These are phyloP conservation scores for Hyles lineata DNA, from an alignment of 2,888 invertebrate genomes.

Conservation along the genomic window DNA sequence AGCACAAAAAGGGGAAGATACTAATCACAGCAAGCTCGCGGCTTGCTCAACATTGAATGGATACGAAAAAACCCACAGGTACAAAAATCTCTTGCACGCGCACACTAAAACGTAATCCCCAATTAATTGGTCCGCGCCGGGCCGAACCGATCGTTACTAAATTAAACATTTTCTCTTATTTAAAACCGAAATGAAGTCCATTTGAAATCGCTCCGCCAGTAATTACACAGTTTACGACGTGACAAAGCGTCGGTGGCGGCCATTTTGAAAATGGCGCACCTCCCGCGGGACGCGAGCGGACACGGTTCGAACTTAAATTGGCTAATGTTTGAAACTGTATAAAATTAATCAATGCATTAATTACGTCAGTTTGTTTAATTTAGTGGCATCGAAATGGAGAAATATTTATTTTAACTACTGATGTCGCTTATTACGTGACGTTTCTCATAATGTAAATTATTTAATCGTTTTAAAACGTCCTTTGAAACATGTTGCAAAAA, in stretches of 20 bases:
- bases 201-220: constrained; percentile 78
- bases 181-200: constrained; percentile 83
- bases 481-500: constrained; percentile 51
- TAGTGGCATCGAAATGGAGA: not conserved
- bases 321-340: constrained; percentile 67
- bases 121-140: constrained; percentile 77
- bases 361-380: constrained; percentile 57
- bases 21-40: constrained; percentile 35
- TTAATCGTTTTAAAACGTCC: not conserved
- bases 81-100: constrained; percentile 44
- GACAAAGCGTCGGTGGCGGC: constrained; percentile 67
- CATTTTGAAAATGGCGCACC: constrained; percentile 68
- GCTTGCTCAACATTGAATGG: constrained; percentile 27
- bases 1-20: constrained; percentile 26
- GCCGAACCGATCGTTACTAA: constrained; percentile 71
- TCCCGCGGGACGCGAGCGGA: constrained; percentile 56
- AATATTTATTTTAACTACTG: not conserved
- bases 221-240: constrained; percentile 84
- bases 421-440: not conserved
- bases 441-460: not conserved
- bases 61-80: constrained; percentile 39
- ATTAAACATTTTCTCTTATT: constrained; percentile 84
- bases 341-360: constrained; percentile 75
- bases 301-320: constrained; percentile 66
- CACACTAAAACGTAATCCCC: constrained; percentile 69